Percentiles rank a stretch among this genome's conserved stretches.
These are phyloP conservation scores for Cydia amplana DNA, from an alignment of 1,140 invertebrate genomes.

Conservation along the genomic window DNA sequence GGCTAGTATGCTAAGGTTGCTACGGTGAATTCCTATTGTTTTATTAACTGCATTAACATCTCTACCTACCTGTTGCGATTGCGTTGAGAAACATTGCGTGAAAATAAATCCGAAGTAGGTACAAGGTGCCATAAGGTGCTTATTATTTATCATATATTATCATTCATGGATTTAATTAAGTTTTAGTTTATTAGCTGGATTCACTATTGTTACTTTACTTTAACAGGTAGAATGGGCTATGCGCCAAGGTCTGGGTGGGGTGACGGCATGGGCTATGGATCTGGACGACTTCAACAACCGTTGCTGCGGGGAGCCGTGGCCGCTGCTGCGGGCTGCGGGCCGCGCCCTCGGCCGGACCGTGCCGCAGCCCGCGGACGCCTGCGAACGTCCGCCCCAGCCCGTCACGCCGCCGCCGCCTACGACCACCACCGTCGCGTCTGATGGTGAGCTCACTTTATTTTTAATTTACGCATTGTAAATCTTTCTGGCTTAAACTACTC, in stretches of 20 bases:
- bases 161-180: too few species aligned
- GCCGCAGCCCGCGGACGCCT: conserved; percentile 79
- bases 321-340: conserved; percentile 87
- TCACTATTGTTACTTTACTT: background rate
- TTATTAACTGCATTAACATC: too few species aligned
- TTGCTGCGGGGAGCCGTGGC: conserved; percentile 88
- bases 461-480: too few species aligned
- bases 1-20: background rate
- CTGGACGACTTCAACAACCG: conserved; percentile 93
- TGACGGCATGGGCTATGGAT: conserved; percentile 94
- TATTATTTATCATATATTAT: too few species aligned
- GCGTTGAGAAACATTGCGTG: background rate
- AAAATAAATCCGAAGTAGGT: background rate
- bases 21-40: background rate
- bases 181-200: background rate
- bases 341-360: conserved; percentile 85
- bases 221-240: conserved; percentile 85
- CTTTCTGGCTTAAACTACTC: too few species aligned
- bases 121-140: background rate
- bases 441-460: conserved; percentile 50
- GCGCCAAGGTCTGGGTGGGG: conserved; percentile 86
- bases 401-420: conserved; percentile 86
- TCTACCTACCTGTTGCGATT: background rate
- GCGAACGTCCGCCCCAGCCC: conserved; percentile 83
- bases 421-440: conserved; percentile 81